Evolutionary conservation across 2,797 vertebrate genomes (phyloP).

Genomic region (Poeciliopsis paucimaculata): DNA sequence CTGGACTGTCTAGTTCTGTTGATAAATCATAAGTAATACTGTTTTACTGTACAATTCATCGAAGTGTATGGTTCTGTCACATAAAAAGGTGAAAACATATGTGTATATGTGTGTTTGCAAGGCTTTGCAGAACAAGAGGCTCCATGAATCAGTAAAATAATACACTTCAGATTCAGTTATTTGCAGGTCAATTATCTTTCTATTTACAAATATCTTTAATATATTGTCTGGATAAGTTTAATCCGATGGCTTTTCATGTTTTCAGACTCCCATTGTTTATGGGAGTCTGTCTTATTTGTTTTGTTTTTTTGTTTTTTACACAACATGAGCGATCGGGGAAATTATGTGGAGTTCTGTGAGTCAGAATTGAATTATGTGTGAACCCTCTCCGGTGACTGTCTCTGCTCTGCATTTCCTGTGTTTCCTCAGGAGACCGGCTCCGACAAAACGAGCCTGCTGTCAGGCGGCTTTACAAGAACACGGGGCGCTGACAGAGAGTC

Average conservation of each 20-base stretch:
- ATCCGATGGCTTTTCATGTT: neutral
- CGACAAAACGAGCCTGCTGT: constrained; percentile 40
- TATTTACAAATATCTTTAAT: neutral
- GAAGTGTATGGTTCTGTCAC: neutral
- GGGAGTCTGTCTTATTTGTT: constrained; percentile 20
- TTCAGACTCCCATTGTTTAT: too few relatives aligned
- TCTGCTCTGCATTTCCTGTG: constrained; percentile 30
- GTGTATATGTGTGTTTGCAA: neutral
- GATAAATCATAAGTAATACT: neutral
- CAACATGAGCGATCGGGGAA: constrained; percentile 22
- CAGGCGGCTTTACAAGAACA: constrained; percentile 53
- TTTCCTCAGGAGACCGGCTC: constrained; percentile 46
- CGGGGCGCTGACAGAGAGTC: constrained; percentile 33
- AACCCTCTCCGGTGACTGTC: constrained; percentile 21
- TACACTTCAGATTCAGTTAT: neutral
- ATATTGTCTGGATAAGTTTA: neutral
- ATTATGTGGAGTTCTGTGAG: constrained; percentile 27
- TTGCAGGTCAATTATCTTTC: neutral
- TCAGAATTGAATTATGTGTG: constrained; percentile 49
- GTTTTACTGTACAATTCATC: neutral
- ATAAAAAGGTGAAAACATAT: neutral
- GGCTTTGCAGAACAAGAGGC: neutral
- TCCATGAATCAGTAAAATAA: neutral
- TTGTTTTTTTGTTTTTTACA: constrained; percentile 9
- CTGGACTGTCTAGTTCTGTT: neutral